These are phyloP conservation scores for Nemotelus nigrinus DNA, from an alignment of 2,888 invertebrate species.

Conservation along the genomic window DNA sequence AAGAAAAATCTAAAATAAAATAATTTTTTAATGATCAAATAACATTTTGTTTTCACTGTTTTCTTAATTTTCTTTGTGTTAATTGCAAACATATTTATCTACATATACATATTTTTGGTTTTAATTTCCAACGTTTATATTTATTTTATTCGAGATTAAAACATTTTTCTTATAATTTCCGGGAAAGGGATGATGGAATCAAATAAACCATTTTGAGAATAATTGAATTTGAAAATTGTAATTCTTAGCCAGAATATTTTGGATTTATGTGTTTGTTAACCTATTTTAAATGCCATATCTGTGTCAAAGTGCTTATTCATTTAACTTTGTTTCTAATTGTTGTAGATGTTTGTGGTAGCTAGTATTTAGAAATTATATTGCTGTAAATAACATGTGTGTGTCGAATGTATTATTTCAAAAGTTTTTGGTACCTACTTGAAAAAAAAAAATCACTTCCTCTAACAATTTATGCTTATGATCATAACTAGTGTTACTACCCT, in stretches of 20 bases:
- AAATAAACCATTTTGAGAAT: slow-evolving; percentile 47
- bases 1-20: slow-evolving; percentile 44
- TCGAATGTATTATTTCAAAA: no score
- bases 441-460: no score
- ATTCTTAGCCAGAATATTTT: slow-evolving; percentile 54
- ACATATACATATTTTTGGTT: slow-evolving; percentile 16
- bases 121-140: background rate
- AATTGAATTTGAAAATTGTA: background rate
- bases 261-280: slow-evolving; percentile 44
- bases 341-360: no score
- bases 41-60: slow-evolving; percentile 24
- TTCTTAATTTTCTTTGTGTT: slow-evolving; percentile 19
- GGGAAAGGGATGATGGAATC: slow-evolving; percentile 62
- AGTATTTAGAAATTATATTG: no score
- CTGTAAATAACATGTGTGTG: no score
- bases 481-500: no score
- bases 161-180: slow-evolving; percentile 40
- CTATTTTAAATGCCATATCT: slow-evolving; percentile 1
- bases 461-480: no score
- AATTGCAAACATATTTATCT: slow-evolving; percentile 1
- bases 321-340: no score
- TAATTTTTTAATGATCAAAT: slow-evolving; percentile 33
- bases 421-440: no score
- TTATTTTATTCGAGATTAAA: background rate
- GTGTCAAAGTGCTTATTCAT: no score